Evolutionary conservation across 1,140 invertebrate species (phyloP).

Genomic region (Hylaeus anthracinus): DNA sequence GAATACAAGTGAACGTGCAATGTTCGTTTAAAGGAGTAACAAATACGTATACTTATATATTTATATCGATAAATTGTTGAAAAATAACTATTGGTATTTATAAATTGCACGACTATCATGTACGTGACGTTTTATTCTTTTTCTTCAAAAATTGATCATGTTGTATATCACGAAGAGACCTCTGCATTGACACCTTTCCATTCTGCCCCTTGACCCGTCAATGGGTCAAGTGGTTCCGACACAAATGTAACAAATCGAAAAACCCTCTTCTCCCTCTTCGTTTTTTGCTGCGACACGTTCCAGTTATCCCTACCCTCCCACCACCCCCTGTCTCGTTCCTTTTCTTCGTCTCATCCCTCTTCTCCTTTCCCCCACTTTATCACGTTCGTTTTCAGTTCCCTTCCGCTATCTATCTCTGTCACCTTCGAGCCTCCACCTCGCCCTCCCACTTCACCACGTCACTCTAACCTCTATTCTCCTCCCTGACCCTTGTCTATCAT

Average conservation of each 20-base stretch:
- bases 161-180: background rate
- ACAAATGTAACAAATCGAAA: slow-evolving; percentile 49
- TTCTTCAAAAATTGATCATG: background rate
- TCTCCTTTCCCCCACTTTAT: background rate
- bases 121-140: background rate
- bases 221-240: slow-evolving; percentile 39
- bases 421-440: background rate
- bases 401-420: slow-evolving; percentile 29
- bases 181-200: slow-evolving; percentile 25
- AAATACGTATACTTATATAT: background rate
- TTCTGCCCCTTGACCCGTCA: slow-evolving; percentile 32
- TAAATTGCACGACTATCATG: too few species aligned
- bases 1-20: background rate
- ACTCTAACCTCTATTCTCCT: background rate
- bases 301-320: slow-evolving; percentile 27
- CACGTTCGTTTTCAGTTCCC: slow-evolving; percentile 16
- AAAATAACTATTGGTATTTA: background rate
- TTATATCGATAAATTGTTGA: too few species aligned
- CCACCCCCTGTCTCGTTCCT: slow-evolving; percentile 1
- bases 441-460: background rate
- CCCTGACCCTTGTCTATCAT: background rate
- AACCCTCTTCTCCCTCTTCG: slow-evolving; percentile 29
- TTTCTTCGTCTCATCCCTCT: background rate
- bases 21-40: too few species aligned
- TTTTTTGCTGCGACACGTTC: slow-evolving; percentile 36